These are phyloP conservation scores for Drosophila diplacantha DNA, from an alignment of 2,888 invertebrate species.

Conservation along the genomic window DNA sequence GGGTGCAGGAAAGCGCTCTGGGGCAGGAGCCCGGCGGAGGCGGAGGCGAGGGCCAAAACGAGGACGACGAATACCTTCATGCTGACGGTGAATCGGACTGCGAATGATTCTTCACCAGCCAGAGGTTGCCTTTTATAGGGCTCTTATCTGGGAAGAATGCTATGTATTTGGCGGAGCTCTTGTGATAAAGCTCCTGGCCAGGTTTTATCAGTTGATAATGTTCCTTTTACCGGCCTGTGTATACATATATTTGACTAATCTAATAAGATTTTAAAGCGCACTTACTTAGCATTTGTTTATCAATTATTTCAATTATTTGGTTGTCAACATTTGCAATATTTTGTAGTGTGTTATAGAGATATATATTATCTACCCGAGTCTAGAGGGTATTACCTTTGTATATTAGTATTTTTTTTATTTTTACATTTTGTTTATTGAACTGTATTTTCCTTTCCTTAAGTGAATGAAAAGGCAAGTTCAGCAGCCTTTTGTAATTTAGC, in stretches of 20 bases:
- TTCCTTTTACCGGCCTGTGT: background rate
- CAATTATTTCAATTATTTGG: background rate
- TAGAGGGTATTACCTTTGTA: background rate
- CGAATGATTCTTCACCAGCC: background rate
- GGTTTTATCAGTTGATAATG: background rate
- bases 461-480: background rate
- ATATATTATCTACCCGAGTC: background rate
- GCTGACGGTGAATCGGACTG: constrained; percentile 1
- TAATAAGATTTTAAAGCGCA: constrained; percentile 1
- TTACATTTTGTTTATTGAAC: background rate
- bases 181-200: background rate
- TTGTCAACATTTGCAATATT: no score
- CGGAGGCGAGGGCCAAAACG: constrained; percentile 22
- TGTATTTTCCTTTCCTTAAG: background rate
- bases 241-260: background rate
- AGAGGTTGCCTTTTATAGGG: constrained; percentile 6
- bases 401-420: background rate
- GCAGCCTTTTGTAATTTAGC: background rate
- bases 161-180: background rate
- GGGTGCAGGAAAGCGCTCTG: background rate
- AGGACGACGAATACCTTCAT: constrained; percentile 27
- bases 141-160: background rate
- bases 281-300: background rate
- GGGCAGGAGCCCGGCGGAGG: constrained; percentile 24
- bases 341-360: no score